Conservation (phyloP, 2,888 invertebrate species). For the Globia sparganii region DNA sequence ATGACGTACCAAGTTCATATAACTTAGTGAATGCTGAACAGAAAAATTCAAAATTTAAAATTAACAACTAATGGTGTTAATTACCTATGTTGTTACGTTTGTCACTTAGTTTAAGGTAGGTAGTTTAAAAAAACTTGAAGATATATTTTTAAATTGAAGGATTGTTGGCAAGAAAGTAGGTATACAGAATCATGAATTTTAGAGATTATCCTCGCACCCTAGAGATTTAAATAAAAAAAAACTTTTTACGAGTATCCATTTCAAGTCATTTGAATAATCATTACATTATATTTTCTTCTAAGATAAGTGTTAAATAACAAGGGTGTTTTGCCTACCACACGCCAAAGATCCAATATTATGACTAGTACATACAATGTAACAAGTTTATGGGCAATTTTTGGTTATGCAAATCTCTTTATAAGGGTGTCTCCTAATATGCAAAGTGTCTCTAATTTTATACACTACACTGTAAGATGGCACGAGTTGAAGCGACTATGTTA, state of each 20-base stretch:
- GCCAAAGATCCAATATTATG: conserved; percentile 43
- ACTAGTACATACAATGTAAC: conserved; percentile 35
- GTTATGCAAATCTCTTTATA: conserved; percentile 47
- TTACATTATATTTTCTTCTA: conserved; percentile 7
- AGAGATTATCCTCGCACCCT: not conserved
- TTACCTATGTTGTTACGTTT: not conserved
- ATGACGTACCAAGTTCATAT: not conserved
- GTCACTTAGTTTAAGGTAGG: not conserved
- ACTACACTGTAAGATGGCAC: conserved; percentile 65
- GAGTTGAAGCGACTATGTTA: conserved; percentile 40
- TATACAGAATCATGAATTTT: not conserved
- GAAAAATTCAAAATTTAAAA: not conserved
- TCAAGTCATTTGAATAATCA: conserved; percentile 27
- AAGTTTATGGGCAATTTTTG: conserved; percentile 56
- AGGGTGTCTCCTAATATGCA: conserved; percentile 66
- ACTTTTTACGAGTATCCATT: conserved; percentile 17
- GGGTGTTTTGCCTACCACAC: conserved; percentile 58
- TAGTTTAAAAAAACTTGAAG: not conserved
- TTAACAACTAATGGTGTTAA: not conserved
- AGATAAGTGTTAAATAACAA: conserved; percentile 8
- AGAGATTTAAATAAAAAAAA: not conserved
- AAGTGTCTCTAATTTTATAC: conserved; percentile 71
- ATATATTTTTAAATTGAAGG: not conserved
- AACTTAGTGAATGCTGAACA: not conserved
- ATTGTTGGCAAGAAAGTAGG: not conserved